Base-by-base conservation (phyloP, 2,113 vertebrate genomes). In the Saimiri boliviensis region DNA sequence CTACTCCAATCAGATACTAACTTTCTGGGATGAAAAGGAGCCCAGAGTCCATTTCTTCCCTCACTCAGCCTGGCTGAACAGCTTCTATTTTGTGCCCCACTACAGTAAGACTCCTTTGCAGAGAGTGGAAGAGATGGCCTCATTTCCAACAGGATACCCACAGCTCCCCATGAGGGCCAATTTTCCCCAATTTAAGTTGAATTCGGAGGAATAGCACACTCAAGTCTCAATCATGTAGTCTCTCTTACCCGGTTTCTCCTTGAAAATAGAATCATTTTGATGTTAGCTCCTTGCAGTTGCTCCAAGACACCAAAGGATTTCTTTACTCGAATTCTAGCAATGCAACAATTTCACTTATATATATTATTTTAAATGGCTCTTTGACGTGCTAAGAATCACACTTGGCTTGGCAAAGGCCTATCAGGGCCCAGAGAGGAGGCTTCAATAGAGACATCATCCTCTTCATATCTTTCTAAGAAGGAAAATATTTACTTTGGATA, bases 401-500 rank as follows among this genome's bases (percentile, higher is more conserved):
- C 60, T 73, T 86, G 70, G 23, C 25, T 14, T 88, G 40, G 23
- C 16, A 60, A 60, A 84, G 45, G n/a, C 82, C 40, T 89, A 82
- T 10, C 12, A 70, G 54, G 25, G 9, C 47, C 35, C 25, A 70
- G 20, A 45, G 32, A 93, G 87, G 68, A 71, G 27, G 49, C 14
- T 84, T 80, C 23, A 63, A 42, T 40, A 91, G 68, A 93, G 60
- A 91, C 79, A 13, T 89, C 21, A 73, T 8, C 35, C 5, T 58
- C 49, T 35, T 42, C 40, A 93, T 77, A 80, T 8, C 49, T 91
- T 71, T 66, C 54, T 81, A 74, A 96, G 47, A 85, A 85, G 71
- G 47, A 91, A 93, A 93, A 96, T 47, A 88, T 52, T 94, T 83
- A 77, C 58, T 84, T 96, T 83, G 79, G 40, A 13, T 70, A n/a